Evolutionary conservation across 2,113 vertebrate genomes (phyloP).

Genomic region (Murina feae): DNA sequence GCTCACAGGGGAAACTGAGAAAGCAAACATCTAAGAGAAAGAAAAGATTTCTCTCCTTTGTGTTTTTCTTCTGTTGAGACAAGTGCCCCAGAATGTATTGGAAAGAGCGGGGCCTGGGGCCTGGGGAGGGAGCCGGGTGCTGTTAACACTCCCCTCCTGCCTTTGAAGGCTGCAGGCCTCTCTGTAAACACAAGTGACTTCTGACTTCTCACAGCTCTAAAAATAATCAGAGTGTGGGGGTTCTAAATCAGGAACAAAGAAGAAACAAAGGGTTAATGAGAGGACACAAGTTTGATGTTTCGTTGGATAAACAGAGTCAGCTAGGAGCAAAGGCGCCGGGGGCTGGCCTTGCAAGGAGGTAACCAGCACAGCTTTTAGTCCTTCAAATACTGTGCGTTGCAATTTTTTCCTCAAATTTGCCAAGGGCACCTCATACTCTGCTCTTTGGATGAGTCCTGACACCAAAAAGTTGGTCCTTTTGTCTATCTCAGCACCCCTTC

Average conservation of each 20-base stretch:
- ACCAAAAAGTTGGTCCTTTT: not conserved
- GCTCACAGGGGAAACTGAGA: constrained; percentile 4
- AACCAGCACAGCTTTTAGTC: not conserved
- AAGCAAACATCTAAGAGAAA: constrained; percentile 57
- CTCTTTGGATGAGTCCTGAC: not conserved
- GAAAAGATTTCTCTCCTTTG: constrained; percentile 47
- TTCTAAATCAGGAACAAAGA: constrained; percentile 61
- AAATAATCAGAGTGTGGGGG: constrained; percentile 64
- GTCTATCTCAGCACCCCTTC: not conserved
- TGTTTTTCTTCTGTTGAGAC: constrained; percentile 20
- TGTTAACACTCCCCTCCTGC: not conserved
- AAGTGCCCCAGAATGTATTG: constrained; percentile 16
- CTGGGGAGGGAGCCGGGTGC: not conserved
- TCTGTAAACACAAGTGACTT: constrained; percentile 61
- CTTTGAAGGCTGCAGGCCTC: constrained; percentile 54
- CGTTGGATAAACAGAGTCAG: constrained; percentile 21
- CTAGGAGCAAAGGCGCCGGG: not conserved
- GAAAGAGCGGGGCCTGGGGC: not conserved
- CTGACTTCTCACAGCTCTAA: constrained; percentile 63
- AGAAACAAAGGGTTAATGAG: constrained; percentile 71
- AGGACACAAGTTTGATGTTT: constrained; percentile 62
- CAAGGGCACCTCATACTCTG: not conserved
- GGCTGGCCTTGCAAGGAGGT: constrained; percentile 13
- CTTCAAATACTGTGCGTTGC: not conserved
- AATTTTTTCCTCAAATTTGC: not conserved